Conservation (phyloP, 2,113 vertebrate genomes). For the Acrocephalus kingi region DNA sequence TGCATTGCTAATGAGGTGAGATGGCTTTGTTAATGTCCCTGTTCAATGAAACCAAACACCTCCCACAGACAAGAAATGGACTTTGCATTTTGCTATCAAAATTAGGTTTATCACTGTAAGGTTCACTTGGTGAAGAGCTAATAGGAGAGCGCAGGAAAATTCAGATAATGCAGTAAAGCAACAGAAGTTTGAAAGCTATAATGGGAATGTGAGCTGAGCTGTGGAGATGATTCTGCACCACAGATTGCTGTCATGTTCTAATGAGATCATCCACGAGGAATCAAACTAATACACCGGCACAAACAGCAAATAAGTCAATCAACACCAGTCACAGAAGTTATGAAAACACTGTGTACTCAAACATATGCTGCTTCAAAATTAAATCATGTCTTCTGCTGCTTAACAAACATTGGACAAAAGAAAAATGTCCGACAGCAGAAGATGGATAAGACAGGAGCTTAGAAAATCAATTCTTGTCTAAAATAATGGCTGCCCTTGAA, state of each 20-base stretch:
- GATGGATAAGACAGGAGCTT: background rate
- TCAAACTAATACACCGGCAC: background rate
- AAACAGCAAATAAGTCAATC: conserved; percentile 43
- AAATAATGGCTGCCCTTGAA: background rate
- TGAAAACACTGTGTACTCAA: conserved; percentile 38
- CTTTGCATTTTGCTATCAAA: background rate
- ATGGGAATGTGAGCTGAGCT: background rate
- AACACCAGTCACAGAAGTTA: conserved; percentile 25
- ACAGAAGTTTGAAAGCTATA: background rate
- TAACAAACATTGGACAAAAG: background rate
- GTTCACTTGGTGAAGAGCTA: background rate
- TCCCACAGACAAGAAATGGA: background rate
- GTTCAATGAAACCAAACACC: background rate
- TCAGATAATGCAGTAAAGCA: background rate
- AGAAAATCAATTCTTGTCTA: background rate
- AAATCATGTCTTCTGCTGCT: conserved; percentile 11
- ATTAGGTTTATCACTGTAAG: background rate
- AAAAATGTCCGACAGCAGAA: background rate
- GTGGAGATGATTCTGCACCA: background rate
- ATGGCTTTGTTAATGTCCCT: background rate
- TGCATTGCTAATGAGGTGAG: background rate
- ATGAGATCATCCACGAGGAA: conserved; percentile 15
- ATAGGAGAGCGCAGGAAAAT: background rate
- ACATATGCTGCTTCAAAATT: conserved; percentile 39
- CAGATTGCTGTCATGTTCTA: conserved; percentile 34